Percentiles rank a stretch among this genome's conserved stretches.
phyloP scores from a whole-genome alignment of 2,113 vertebrate genomes.

The Mesoclemmys tuberculata region DNA sequence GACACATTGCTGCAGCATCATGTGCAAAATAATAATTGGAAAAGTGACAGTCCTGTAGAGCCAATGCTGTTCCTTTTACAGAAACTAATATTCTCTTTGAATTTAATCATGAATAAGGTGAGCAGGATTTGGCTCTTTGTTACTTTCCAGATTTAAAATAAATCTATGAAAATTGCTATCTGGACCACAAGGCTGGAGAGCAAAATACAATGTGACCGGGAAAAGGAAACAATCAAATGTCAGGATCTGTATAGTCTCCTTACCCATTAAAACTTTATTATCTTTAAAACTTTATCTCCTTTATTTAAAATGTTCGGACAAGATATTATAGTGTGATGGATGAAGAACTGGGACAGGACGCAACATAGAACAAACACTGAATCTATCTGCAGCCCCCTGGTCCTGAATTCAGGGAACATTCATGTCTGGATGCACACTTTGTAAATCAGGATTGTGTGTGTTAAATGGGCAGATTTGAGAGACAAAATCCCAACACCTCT shows the following conservation, averaged over 20 bases:
- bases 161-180: neutral
- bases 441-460: neutral
- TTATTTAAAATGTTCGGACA: neutral
- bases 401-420: neutral
- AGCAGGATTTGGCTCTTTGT: neutral
- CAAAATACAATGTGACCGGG: neutral
- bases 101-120: neutral
- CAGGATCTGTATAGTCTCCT: neutral
- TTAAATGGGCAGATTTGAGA: fast-evolving
- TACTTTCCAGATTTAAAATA: neutral
- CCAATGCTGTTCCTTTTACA: neutral
- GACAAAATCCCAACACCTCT: neutral
- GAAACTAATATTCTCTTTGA: neutral
- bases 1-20: neutral
- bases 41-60: neutral
- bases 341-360: neutral
- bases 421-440: neutral
- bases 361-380: neutral
- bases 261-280: neutral
- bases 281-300: too few species aligned
- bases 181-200: neutral
- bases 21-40: fast-evolving
- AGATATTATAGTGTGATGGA: neutral
- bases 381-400: neutral
- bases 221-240: neutral